A percentile compares a stretch with the other conserved stretches of the same genome.
Conservation (phyloP, 1,140 invertebrate species). For the Tetranychus cinnabarinus region DNA sequence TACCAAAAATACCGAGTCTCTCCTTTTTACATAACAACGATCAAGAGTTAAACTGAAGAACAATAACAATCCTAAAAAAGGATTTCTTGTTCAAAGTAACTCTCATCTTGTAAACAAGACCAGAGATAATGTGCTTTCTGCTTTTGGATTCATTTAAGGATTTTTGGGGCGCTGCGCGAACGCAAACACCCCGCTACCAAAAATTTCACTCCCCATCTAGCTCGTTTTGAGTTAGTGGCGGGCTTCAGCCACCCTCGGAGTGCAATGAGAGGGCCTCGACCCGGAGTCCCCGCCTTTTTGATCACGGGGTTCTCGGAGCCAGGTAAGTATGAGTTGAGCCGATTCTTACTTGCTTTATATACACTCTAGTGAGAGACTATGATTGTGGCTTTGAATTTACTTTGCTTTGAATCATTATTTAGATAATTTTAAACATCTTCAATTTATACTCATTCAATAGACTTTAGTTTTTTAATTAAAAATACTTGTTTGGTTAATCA, state of each 20-base stretch:
- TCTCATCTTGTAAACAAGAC: too few species aligned
- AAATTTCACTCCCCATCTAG: constrained; percentile 41
- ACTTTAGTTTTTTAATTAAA: too few species aligned
- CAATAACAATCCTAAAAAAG: too few species aligned
- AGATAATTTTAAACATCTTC: too few species aligned
- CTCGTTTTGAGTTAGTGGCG: constrained; percentile 44
- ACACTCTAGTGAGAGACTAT: background rate
- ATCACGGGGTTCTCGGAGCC: constrained; percentile 35
- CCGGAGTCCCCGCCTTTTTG: constrained; percentile 37
- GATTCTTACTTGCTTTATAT: background rate
- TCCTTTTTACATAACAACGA: too few species aligned
- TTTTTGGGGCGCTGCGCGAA: constrained; percentile 28
- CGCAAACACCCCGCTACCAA: constrained; percentile 36
- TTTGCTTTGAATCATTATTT: background rate
- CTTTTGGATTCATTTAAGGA: background rate
- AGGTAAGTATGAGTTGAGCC: constrained; percentile 25
- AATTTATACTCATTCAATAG: too few species aligned
- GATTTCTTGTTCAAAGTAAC: too few species aligned
- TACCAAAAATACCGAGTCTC: too few species aligned
- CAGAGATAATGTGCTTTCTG: too few species aligned
- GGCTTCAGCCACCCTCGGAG: constrained; percentile 37
- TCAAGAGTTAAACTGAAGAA: too few species aligned
- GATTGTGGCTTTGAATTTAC: background rate
- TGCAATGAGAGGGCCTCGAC: constrained; percentile 41
- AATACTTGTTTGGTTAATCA: too few species aligned